Base-by-base conservation (phyloP, 1,140 invertebrate species). In the Ceratosolen fusciceps region DNA sequence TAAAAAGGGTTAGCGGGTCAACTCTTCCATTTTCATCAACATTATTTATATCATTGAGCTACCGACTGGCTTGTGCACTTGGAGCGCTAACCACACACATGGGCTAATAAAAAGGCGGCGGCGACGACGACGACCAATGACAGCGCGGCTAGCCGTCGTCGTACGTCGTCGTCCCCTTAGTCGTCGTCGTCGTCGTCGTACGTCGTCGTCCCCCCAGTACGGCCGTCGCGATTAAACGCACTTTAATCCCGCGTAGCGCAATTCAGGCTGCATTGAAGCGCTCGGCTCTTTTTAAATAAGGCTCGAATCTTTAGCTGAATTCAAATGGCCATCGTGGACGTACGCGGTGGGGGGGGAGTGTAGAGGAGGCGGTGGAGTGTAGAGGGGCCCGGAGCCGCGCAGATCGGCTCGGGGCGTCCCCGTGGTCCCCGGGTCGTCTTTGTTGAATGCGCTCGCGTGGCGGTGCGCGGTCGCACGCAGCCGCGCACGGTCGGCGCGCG, bases 1-100 rank as follows among this genome's bases (percentile, higher is more conserved):
- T 70, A 77, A 77, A n/a, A 77, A 70, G 65, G 62, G 74, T 77
- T 77, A 77, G 49, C 47, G 65, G 74, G 74, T 77, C 67, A 77
- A 56, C 65, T 77, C 47, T 24, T 58, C 21, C 72, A 52, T 75
- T 75, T 19, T 39, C 29, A 75, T 75, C 56, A 74, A 74, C 73
- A 74, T 74, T 62, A 58, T 47, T 74, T 74, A 62, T 74, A 47
- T 74, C 29, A 60, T 65, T 37, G 60, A 65, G 60, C 31, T 47
- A 68, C 67, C n/a, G 47, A 47, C 68, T 29, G 26, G n/a, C n/a
- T 31, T 0, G 21, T 54, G 68, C 47, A 52, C 39, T 8, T n/a
- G n/a, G 31, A 71, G 26, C 21, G 7, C 39, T 52, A 73, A 58
- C 49, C 52, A 73, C 71, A 58, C 52, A 73, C 71, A 58, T 73